phyloP scores from a whole-genome alignment of 2,888 invertebrate genomes.

The Myathropa florea region DNA sequence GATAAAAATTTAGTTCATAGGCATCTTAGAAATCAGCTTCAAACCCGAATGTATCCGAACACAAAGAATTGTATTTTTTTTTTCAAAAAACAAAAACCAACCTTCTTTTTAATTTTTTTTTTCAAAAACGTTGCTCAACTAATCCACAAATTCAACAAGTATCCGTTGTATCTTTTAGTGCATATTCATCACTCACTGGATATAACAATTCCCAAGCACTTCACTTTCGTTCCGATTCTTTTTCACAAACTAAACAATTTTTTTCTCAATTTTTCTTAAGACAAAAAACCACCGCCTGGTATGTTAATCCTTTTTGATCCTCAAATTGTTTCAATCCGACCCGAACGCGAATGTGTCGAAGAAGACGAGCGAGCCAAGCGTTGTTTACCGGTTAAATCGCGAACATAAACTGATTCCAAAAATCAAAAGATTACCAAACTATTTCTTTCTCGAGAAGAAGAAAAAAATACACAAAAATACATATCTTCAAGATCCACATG shows the following conservation, averaged over 20 bases:
- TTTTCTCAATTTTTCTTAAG: background rate
- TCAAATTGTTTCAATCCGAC: background rate
- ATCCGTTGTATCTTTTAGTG: slow-evolving; percentile 3
- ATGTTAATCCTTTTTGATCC: background rate
- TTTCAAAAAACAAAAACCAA: background rate
- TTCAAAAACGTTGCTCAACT: background rate
- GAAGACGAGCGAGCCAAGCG: slow-evolving; percentile 32
- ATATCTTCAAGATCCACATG: slow-evolving; percentile 39
- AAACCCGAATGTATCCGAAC: too few relatives aligned
- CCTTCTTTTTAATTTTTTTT: slow-evolving; percentile 5
- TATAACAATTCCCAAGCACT: too few relatives aligned
- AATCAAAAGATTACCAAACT: slow-evolving; percentile 63
- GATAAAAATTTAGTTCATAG: too few relatives aligned
- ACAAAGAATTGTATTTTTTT: too few relatives aligned
- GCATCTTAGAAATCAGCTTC: too few relatives aligned
- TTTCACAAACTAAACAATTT: background rate
- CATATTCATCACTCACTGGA: slow-evolving; percentile 1
- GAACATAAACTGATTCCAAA: slow-evolving; percentile 65
- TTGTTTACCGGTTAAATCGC: slow-evolving; percentile 68
- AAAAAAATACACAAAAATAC: background rate
- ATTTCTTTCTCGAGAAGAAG: slow-evolving; percentile 42
- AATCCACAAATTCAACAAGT: slow-evolving; percentile 37
- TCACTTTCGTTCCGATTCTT: background rate
- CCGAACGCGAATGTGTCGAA: slow-evolving; percentile 1
- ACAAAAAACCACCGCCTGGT: background rate